Evolutionary conservation across 2,113 vertebrate species (phyloP).

Genomic region (Actinemys pallida): DNA sequence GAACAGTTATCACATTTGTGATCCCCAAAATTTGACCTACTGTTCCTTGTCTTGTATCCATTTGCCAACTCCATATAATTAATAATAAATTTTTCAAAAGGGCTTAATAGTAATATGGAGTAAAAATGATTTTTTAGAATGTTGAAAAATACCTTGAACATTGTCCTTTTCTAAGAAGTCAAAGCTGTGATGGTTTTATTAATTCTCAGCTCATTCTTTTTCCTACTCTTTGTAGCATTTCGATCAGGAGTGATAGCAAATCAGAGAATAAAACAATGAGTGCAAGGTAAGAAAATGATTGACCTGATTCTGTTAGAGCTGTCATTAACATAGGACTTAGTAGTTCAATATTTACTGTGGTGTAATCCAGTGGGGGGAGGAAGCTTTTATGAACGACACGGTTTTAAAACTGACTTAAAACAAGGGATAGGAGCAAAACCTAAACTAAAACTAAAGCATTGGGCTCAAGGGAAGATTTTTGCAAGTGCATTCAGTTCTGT

Average conservation of each 20-base stretch:
- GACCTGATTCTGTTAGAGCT: accelerated
- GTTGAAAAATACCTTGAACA: not conserved
- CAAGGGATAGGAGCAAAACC: not conserved
- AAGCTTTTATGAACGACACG: not conserved
- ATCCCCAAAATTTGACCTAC: not conserved
- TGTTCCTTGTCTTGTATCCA: not conserved
- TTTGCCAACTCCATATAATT: not conserved
- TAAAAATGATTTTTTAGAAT: not conserved
- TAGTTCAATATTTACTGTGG: not conserved
- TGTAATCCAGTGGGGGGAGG: not conserved
- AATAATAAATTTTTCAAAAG: not conserved
- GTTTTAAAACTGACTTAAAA: not conserved
- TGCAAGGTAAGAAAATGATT: not conserved
- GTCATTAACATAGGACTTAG: not conserved
- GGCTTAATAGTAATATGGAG: not conserved
- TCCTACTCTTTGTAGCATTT: not conserved
- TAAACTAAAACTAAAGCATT: not conserved
- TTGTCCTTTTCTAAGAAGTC: not conserved
- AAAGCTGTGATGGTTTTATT: not conserved
- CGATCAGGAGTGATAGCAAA: not conserved
- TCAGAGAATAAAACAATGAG: not conserved
- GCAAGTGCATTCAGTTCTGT: not conserved
- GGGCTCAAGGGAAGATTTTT: not conserved
- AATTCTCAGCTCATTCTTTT: not conserved
- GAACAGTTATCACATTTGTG: not conserved